Percentiles rank a stretch among this genome's conserved stretches.
phyloP scores from a whole-genome alignment of 2,113 vertebrate genomes.

The Excalfactoria chinensis region DNA sequence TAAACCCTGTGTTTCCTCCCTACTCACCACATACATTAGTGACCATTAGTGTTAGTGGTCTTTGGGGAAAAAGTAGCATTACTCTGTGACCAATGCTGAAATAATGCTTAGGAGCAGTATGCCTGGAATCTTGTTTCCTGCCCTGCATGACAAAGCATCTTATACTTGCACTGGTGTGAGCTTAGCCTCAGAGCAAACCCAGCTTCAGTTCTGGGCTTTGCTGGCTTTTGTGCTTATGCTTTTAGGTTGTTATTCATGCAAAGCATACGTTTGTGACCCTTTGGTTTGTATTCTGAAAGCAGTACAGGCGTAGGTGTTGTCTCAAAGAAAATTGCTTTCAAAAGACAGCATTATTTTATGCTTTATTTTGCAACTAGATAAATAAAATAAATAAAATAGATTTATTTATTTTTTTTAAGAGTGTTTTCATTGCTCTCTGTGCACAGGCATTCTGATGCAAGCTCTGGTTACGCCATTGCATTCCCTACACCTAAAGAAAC shows the following conservation, averaged over 20 bases:
- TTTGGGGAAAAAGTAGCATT: fast-evolving
- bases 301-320: not conserved
- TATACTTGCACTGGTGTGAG: not conserved
- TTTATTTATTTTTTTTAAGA: too few species aligned
- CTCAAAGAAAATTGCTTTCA: not conserved
- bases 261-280: not conserved
- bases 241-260: not conserved
- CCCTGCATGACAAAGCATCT: not conserved
- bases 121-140: not conserved
- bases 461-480: not conserved
- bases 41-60: fast-evolving
- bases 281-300: not conserved
- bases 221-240: not conserved
- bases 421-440: not conserved
- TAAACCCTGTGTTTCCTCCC: not conserved
- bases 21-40: not conserved
- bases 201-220: not conserved
- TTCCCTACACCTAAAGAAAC: fast-evolving
- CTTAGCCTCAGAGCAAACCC: not conserved
- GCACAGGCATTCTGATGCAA: not conserved
- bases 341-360: not conserved
- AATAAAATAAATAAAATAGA: too few species aligned
- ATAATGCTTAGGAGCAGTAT: not conserved
- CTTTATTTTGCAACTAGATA: too few species aligned
- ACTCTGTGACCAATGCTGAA: fast-evolving